Base-by-base conservation (phyloP, 2,888 invertebrate genomes). In the Mesorhabditis belari region DNA sequence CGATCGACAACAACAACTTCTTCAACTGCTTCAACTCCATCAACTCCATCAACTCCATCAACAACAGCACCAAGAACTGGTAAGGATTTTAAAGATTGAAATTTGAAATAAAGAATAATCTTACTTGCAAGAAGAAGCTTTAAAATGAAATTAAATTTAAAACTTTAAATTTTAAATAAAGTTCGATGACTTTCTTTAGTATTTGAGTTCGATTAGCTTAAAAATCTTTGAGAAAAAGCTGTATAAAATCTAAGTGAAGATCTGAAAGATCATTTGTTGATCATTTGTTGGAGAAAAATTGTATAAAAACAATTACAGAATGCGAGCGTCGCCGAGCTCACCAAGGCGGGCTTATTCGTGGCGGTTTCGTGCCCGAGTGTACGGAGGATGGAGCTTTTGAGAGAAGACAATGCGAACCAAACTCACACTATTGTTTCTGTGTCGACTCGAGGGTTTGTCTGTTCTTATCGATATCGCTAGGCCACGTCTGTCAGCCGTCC, bases 371-470 rank as follows among this genome's bases (percentile, higher is more conserved):
- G 29, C 84, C 84, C 2, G 77, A 75, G 6, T 84, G 84, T 70
- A 77, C 79, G n/a, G 55, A 67, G 1, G 74, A 74, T 29, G 83
- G 82, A 4, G 75, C 75, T 29, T 84, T 81, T 77, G 71, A 75
- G 54, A 73, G 75, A 49, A 80, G 75, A 51, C 77, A 76, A 71
- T 84, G 84, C 67, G 83, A 84, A 73, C 77, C 79, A 19, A 74
- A 81, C 49, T 81, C 82, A 4, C 75, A 79, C 26, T 81, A 81
- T 69, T 84, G 84, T 70, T 84, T 84, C 83, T 84, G 84, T 68
- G 84, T 83, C 3, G 73, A 79, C 58, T 50, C 12, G 12, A 9
- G 44, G 44, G 44, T 35, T n/a, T n/a, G n/a, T n/a, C n/a, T n/a
- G n/a, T n/a, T n/a, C n/a, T n/a, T n/a, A n/a, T n/a, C n/a, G n/a